Evolutionary conservation across 2,113 vertebrate genomes (phyloP), one percentile per base, ranked within the genome.

Genomic region (Bubo bubo): DNA sequence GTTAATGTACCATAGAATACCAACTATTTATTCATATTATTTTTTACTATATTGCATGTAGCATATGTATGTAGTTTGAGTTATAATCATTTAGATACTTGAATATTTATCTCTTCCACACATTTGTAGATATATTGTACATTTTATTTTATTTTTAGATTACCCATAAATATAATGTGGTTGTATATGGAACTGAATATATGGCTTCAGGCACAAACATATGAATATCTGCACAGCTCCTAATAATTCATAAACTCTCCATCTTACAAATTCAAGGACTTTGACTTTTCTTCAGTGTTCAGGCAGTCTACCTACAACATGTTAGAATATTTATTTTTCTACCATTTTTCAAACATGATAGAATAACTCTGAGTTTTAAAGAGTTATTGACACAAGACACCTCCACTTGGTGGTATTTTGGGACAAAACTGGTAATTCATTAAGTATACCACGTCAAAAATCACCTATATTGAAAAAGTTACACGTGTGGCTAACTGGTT

Each of bases 401-500:
- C 52, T 55, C 63, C 19, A 30, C 19, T 60, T n/a, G 41, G 20
- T 3, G 4, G 34, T 32, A 84, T 10, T 75, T 58, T 58, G 20
- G 56, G 27, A 85, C 27, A 79, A 73, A 60, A 45, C 4, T 20
- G 32, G 4, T 60, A 50, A 55, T 30, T 89, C 5, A 47, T 30
- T 0, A 35, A 34, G 27, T 2, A 4, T 6, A 27, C 6, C 17
- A 30, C 6, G 24, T 34, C 10, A 74, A 77, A 60, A 75, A 35
- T 49, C 8, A 66, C 13, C 6, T 70, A 17, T 63, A 6, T 2
- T 43, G 55, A 80, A 74, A 62, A 47, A 74, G 3, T 35, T 74
- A 10, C 5, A 5, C 2, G 1, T 21, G 37, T 3, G 14, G 23
- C 7, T 39, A 39, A 39, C 12, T 14, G 30, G 6, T 30, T 84